Conservation (phyloP, 2,113 vertebrate species). For the Dissostichus mawsoni region DNA sequence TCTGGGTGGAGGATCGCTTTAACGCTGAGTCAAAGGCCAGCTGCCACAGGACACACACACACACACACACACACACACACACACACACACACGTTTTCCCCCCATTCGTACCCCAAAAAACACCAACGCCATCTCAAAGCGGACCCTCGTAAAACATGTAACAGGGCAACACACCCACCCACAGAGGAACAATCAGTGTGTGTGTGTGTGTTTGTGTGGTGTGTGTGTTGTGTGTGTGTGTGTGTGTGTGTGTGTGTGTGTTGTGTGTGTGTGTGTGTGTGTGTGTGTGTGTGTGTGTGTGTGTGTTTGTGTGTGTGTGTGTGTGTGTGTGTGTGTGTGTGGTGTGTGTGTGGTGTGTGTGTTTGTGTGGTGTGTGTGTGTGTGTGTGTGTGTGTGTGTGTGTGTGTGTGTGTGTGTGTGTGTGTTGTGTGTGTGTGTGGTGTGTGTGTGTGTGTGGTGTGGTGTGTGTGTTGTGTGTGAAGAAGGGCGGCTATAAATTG, state of each 20-base stretch:
- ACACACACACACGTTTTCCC: not conserved
- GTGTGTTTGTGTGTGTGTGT: too few relatives aligned
- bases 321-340: too few relatives aligned
- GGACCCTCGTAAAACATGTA: slow-evolving; percentile 57
- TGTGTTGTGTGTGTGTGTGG: not conserved
- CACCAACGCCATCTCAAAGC: slow-evolving; percentile 20
- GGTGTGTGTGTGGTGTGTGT: slow-evolving; percentile 1
- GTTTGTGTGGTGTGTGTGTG: slow-evolving; percentile 10
- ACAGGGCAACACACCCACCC: slow-evolving; percentile 22
- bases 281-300: too few relatives aligned
- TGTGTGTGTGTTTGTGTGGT: too few relatives aligned
- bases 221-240: too few relatives aligned
- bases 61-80: slow-evolving; percentile 24
- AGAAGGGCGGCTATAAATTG: slow-evolving; percentile 63
- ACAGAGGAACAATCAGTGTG: slow-evolving; percentile 11
- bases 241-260: too few relatives aligned
- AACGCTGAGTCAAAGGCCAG: not conserved
- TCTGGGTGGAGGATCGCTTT: slow-evolving; percentile 7
- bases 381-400: slow-evolving; percentile 10
- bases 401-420: slow-evolving; percentile 3
- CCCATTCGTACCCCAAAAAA: not conserved
- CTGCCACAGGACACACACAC: slow-evolving; percentile 30
- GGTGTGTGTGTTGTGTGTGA: not conserved
- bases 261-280: not conserved
- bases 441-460: too few relatives aligned